Conservation (phyloP, 2,888 invertebrate species). For the Fragum fragum region DNA sequence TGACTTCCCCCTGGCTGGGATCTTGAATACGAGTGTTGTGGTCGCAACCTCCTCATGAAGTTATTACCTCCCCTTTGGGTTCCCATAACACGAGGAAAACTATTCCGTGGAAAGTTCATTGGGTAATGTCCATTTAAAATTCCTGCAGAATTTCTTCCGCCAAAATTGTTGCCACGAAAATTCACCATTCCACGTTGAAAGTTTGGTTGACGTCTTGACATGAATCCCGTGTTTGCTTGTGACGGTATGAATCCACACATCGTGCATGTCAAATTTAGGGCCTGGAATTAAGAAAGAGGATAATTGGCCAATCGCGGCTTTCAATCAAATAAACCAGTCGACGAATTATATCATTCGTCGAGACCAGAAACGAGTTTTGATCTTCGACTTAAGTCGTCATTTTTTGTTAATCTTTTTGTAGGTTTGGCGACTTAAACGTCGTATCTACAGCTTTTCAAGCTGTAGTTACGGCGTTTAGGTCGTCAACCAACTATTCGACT, state of each 20-base stretch:
- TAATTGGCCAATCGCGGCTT: too few relatives aligned
- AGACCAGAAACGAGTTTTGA: too few relatives aligned
- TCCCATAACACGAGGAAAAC: not conserved
- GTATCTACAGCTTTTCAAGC: too few relatives aligned
- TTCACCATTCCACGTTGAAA: not conserved
- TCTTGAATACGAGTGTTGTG: not conserved
- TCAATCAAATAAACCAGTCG: too few relatives aligned
- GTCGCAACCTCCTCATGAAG: not conserved
- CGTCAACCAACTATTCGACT: too few relatives aligned
- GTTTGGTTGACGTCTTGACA: not conserved
- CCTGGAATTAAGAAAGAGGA: not conserved
- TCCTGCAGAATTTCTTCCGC: not conserved
- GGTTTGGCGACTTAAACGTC: too few relatives aligned
- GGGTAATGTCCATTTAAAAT: not conserved
- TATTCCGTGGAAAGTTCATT: not conserved
- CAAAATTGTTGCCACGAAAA: not conserved
- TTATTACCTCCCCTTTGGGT: not conserved
- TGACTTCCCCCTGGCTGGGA: not conserved
- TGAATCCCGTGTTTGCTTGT: not conserved
- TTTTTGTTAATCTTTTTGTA: too few relatives aligned
- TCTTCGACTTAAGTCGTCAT: too few relatives aligned
- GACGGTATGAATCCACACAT: not conserved
- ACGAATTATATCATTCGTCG: too few relatives aligned
- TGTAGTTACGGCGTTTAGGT: too few relatives aligned
- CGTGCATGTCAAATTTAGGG: slow-evolving; percentile 3